Evolutionary conservation across 2,888 invertebrate genomes (phyloP), one percentile per base, ranked within the genome.

Genomic region (Coronaproctus castanopsis): DNA sequence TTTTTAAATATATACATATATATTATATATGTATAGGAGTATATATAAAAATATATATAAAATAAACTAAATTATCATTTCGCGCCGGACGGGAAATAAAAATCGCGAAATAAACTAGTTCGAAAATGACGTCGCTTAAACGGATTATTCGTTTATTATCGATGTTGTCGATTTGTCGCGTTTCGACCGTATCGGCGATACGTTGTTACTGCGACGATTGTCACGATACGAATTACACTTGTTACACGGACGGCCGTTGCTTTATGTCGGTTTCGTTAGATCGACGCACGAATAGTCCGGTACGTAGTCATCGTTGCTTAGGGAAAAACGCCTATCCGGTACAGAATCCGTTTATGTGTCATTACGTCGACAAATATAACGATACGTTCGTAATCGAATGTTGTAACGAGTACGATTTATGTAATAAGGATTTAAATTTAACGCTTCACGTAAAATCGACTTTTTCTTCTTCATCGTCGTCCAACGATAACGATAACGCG

Each of bases 231-330:
- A 87, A 90, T 71, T 76, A 80, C 69, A 87, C 87, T 36, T 91
- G 91, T 73, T 82, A 82, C 71, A 91, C 91, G 2, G 88, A 90
- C 73, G 91, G 91, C 52, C 84, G 82, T 70, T 91, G 91, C 71
- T 90, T 85, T 68, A 86, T 89, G 2, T 83, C 88, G 59, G 82
- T 85, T 63, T 80, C 79, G 63, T 70, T 80, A 65, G 77, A 79
- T 58, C 79, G 80, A 68, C 71, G 72, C 60, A 69, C 65, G 57
- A 81, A 78, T 55, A 72, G 72, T 57, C 5, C 53, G 51, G 20
- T 21, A 20, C 18, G 8, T 3, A 36, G 36, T 36, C 36, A 36
- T 79, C 86, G 86, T 80, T 87, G 87, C 77, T 80, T 85, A 79
- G 78, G 80, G 73, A 78, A 76, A 76, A 77, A 76, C 74, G 77